phyloP scores from a whole-genome alignment of 2,888 invertebrate genomes.

The Chesias legatella region DNA sequence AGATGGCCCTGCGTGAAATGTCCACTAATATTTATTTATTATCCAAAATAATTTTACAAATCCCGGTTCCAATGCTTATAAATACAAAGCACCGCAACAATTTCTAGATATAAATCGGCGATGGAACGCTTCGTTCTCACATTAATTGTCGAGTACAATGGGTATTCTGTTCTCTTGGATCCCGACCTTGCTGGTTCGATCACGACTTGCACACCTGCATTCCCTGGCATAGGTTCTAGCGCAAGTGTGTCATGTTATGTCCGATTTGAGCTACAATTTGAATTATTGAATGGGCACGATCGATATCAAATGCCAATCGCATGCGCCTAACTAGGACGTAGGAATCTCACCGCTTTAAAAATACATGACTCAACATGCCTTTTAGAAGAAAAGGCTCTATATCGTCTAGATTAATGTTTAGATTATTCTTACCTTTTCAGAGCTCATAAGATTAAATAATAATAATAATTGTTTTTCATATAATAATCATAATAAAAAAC shows the following conservation, averaged over 20 bases:
- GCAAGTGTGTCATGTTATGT: conserved; percentile 14
- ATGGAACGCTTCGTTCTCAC: conserved; percentile 34
- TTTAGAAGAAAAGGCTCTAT: too few species aligned
- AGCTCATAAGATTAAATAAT: too few species aligned
- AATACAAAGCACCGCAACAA: conserved; percentile 22
- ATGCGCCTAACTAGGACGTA: neutral
- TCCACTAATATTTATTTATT: too few species aligned
- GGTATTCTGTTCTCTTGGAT: conserved; percentile 37
- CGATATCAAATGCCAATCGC: conserved; percentile 17
- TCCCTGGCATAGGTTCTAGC: conserved; percentile 11
- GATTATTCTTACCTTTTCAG: too few species aligned
- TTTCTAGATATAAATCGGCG: conserved; percentile 32
- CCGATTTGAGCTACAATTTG: conserved; percentile 10
- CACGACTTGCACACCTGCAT: conserved; percentile 58
- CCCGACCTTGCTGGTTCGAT: conserved; percentile 53
- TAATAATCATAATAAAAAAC: too few species aligned
- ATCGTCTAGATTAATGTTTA: too few species aligned
- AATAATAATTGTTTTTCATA: too few species aligned
- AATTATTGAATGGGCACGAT: conserved; percentile 14
- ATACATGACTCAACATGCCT: too few species aligned
- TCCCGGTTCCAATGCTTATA: conserved; percentile 13
- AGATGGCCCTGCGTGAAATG: too few species aligned
- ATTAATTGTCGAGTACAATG: conserved; percentile 47
- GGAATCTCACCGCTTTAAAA: too few species aligned
- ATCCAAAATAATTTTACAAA: too few species aligned